These are phyloP conservation scores for Megaceryle maxima DNA, from an alignment of 2,113 vertebrate genomes.

Conservation along the genomic window DNA sequence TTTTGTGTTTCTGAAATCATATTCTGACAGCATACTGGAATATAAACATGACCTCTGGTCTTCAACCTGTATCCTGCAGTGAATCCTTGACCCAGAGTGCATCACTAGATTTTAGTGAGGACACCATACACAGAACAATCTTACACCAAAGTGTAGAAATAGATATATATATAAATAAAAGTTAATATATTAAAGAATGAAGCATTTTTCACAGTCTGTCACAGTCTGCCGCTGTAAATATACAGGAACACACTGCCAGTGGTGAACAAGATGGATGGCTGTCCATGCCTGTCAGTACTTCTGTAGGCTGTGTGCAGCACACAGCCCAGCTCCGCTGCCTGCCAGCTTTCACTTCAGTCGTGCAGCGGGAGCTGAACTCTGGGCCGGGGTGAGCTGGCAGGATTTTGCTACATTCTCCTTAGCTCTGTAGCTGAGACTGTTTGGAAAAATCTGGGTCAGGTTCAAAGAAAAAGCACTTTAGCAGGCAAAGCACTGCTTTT, in stretches of 20 bases:
- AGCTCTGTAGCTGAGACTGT: neutral
- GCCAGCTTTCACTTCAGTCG: accelerated
- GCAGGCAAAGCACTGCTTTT: slow-evolving; percentile 8
- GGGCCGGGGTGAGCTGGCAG: neutral
- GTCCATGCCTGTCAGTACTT: neutral
- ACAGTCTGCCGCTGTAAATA: neutral
- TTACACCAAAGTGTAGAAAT: neutral
- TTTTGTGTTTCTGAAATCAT: neutral
- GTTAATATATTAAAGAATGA: neutral
- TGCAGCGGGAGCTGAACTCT: accelerated
- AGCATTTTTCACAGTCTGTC: neutral
- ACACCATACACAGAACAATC: accelerated
- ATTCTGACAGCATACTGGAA: neutral
- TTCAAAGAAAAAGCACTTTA: slow-evolving; percentile 49
- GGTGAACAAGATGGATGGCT: neutral
- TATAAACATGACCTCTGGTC: neutral
- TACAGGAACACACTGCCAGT: neutral
- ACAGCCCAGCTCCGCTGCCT: neutral
- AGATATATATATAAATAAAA: neutral
- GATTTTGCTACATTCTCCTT: neutral
- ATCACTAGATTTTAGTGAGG: neutral
- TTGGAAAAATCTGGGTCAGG: slow-evolving; percentile 62
- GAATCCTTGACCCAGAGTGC: neutral
- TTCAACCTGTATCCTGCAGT: neutral
- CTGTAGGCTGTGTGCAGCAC: neutral